Conservation (phyloP, 2,113 vertebrate species). For the Lagenorhynchus albirostris region DNA sequence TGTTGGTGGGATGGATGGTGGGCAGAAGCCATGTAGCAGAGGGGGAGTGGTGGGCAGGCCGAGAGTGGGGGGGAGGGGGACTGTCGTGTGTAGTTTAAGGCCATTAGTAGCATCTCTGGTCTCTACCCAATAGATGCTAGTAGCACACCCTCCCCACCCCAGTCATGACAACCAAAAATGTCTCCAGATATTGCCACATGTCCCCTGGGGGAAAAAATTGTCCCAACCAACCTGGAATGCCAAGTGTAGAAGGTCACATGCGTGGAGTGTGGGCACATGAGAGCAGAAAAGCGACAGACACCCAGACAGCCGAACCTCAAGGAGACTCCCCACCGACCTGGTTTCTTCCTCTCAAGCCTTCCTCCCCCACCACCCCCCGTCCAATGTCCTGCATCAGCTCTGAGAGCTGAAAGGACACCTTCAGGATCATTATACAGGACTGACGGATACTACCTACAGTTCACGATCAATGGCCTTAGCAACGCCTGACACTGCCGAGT, state of each 20-base stretch:
- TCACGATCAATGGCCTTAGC: fast-evolving
- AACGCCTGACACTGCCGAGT: fast-evolving
- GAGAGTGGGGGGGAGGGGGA: fast-evolving
- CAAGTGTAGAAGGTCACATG: neutral
- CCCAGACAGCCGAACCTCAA: neutral
- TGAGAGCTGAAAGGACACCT: neutral
- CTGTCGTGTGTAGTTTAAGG: neutral
- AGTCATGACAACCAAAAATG: neutral
- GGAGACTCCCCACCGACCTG: neutral
- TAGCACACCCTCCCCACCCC: neutral
- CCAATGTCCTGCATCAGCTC: neutral
- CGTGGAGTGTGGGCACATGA: too few species aligned
- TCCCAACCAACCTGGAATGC: neutral
- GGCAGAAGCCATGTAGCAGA: neutral
- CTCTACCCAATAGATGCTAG: neutral
- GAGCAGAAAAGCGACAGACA: neutral
- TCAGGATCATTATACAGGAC: neutral
- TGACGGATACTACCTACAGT: fast-evolving
- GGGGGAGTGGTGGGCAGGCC: neutral
- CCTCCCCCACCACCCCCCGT: neutral
- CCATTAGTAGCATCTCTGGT: neutral
- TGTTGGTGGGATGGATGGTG: neutral
- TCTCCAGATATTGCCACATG: neutral
- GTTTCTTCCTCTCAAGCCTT: neutral
- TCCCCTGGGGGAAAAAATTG: neutral